Evolutionary conservation across 2,888 invertebrate genomes (phyloP), one percentile per base, ranked within the genome.

Genomic region (Coenonympha glycerion): DNA sequence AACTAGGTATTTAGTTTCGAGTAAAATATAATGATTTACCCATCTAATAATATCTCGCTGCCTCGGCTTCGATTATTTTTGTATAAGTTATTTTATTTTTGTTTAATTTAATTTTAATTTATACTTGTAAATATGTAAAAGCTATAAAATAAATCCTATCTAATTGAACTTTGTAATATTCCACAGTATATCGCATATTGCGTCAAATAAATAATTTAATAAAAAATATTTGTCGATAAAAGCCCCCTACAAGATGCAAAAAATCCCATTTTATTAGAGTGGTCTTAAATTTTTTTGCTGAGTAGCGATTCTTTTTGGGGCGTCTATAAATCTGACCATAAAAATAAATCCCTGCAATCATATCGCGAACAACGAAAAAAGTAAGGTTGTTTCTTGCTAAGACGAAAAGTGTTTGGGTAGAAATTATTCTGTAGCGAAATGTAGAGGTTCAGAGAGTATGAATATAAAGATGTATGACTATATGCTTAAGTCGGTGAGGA

Each of bases 261-360:
- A 55, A 57, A 50, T 50, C 41, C 44, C 34, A 56, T 51, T 53
- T 48, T 45, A 39, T 41, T 42, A 40, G 28, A 51, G 51, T 39
- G 48, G 44, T 49, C 40, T 55, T 49, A 51, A 55, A 53, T n/a
- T 55, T 55, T 59, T 55, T 59, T 53, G 55, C 55, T 45, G 46
- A 71, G 68, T 70, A 65, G 70, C 75, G 66, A 78, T 81, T 79
- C 78, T 75, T 68, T 69, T 65, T 65, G 70, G 70, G 77, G 77
- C 76, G 77, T 76, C 80, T 76, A 81, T 85, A 85, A 85, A 86
- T 79, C 79, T 81, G 81, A 77, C 69, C 80, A 78, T 85, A 85
- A 86, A 84, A 85, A 73, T 80, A 85, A 84, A 85, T 82, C 85
- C 84, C 68, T 60, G 75, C 83, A 83, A 85, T 85, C 84, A 85